Conservation (phyloP, 2,797 vertebrate species). For the Amazona finschi region DNA sequence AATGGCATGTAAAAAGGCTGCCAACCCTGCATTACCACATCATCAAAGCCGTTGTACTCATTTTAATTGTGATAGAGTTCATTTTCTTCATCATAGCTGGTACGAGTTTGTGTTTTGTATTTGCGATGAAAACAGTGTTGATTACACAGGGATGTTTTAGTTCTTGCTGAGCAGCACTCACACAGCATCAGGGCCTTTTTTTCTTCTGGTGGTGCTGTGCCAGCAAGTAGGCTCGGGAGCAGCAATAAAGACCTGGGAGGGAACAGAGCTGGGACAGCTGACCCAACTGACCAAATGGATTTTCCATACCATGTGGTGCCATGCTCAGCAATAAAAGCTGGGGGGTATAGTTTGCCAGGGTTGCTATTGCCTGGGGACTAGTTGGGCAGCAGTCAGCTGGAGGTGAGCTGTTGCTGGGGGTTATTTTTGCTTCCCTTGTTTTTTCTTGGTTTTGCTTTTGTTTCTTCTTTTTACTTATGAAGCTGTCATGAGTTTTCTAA, state of each 20-base stretch:
- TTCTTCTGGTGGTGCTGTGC: background rate
- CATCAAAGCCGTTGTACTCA: background rate
- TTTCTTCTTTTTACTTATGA: background rate
- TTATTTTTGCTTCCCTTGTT: background rate
- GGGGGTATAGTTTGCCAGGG: background rate
- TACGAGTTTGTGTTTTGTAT: background rate
- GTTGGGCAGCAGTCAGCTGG: rapidly evolving
- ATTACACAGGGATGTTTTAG: background rate
- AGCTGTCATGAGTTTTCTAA: background rate
- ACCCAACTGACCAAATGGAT: background rate
- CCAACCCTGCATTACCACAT: background rate
- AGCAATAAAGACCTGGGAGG: background rate
- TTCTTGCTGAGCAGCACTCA: background rate
- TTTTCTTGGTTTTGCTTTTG: background rate
- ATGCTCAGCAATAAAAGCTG: background rate
- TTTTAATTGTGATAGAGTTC: background rate
- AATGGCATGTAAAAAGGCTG: background rate
- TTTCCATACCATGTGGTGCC: background rate
- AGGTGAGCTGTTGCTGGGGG: background rate
- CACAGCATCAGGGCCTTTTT: background rate
- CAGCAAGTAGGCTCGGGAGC: background rate
- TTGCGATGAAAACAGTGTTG: background rate
- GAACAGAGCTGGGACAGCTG: background rate
- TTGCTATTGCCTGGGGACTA: rapidly evolving
- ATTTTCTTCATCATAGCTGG: background rate